Evolutionary conservation across 2,113 vertebrate species (phyloP).

Genomic region (Platycercus adscitus): DNA sequence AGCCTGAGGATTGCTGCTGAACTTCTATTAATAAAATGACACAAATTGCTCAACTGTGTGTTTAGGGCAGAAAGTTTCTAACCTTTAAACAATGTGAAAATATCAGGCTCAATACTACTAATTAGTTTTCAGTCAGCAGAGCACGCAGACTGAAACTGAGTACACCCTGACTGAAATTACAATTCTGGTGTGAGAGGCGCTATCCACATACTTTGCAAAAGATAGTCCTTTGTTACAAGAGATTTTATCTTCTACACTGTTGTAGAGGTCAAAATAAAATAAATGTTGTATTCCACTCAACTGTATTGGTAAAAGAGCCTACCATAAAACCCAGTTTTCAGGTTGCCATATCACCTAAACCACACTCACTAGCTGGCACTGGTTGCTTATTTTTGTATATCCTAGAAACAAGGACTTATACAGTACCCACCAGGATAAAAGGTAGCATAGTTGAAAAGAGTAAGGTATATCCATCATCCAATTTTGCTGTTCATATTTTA

Average conservation of each 20-base stretch:
- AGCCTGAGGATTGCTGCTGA: background rate
- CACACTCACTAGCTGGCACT: background rate
- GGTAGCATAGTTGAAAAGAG: background rate
- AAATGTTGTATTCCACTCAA: background rate
- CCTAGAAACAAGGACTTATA: background rate
- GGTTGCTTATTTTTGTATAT: background rate
- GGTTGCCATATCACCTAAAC: background rate
- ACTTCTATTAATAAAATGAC: background rate
- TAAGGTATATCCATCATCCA: background rate
- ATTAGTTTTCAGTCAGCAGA: constrained; percentile 20
- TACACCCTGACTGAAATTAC: background rate
- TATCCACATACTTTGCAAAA: background rate
- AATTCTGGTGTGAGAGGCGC: background rate
- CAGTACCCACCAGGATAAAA: background rate
- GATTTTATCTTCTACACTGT: background rate
- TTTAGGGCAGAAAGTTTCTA: constrained; percentile 46
- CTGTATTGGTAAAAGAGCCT: background rate
- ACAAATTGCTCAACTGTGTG: background rate
- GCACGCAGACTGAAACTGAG: background rate
- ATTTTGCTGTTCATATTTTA: background rate
- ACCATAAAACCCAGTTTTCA: background rate
- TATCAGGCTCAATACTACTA: background rate
- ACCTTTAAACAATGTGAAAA: constrained; percentile 41
- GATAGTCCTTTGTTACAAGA: background rate
- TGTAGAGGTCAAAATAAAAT: background rate